These are phyloP conservation scores for Phainopepla nitens DNA, from an alignment of 2,113 vertebrate genomes.

Conservation along the genomic window DNA sequence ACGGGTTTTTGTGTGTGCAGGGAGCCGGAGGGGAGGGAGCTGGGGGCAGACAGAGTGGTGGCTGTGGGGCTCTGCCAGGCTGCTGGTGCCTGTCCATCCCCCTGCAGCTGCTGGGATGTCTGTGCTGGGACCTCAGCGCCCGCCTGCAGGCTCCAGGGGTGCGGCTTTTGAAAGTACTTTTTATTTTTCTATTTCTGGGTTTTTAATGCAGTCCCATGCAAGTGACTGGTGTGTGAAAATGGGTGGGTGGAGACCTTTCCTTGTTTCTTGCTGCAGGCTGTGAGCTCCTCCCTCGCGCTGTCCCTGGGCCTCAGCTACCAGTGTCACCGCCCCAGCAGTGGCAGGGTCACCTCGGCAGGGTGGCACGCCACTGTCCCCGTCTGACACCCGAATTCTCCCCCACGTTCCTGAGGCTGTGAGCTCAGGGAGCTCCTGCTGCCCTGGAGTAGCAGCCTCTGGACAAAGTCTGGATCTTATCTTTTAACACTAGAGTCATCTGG, in stretches of 20 bases:
- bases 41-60: not conserved
- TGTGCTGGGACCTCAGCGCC: not conserved
- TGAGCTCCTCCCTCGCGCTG: not conserved
- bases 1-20: no score
- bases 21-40: not conserved
- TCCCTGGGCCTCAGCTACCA: not conserved
- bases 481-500: not conserved
- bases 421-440: not conserved
- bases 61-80: not conserved
- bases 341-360: not conserved
- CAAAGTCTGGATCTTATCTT: not conserved
- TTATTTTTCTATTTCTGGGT: rapidly evolving
- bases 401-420: rapidly evolving
- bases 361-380: rapidly evolving
- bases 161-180: rapidly evolving
- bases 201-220: no score
- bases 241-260: not conserved
- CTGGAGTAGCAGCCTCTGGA: not conserved
- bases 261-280: not conserved
- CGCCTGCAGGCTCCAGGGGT: not conserved
- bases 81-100: not conserved
- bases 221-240: not conserved
- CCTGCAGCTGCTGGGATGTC: not conserved
- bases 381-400: rapidly evolving
- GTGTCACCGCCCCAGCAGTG: not conserved